Conservation (phyloP, 1,140 invertebrate species). For the Agrypnia vestita region DNA sequence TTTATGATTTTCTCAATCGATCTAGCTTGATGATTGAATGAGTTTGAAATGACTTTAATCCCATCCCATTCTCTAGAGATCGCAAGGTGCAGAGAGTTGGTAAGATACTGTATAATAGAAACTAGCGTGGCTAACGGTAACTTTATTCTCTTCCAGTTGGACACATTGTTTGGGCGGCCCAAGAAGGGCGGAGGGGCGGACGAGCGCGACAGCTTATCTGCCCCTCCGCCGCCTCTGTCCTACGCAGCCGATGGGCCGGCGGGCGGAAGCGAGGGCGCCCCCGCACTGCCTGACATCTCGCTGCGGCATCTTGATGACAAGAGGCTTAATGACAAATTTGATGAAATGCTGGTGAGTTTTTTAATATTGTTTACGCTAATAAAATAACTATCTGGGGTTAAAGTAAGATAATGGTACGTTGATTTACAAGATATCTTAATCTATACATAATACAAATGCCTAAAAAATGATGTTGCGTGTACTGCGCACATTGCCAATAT, state of each 20-base stretch:
- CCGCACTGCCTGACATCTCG: conserved; percentile 79
- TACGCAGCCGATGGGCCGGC: conserved; percentile 65
- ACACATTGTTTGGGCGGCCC: conserved; percentile 80
- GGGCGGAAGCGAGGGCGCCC: conserved; percentile 67
- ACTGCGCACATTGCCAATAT: too few species aligned
- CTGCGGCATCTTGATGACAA: conserved; percentile 77
- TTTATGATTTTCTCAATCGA: too few species aligned
- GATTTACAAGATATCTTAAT: too few species aligned
- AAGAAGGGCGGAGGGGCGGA: conserved; percentile 70
- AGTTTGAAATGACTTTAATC: too few species aligned
- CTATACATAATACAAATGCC: too few species aligned
- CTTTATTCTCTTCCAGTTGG: conserved; percentile 72
- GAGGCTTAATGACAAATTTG: conserved; percentile 83
- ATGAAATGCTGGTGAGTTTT: conserved; percentile 82
- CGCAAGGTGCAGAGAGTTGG: too few species aligned
- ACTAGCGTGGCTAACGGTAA: background rate
- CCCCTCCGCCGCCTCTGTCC: conserved; percentile 64
- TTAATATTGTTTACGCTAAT: background rate
- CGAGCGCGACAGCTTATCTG: conserved; percentile 21
- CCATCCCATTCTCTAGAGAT: too few species aligned
- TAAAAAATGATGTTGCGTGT: too few species aligned
- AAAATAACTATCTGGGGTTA: too few species aligned
- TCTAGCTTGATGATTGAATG: too few species aligned
- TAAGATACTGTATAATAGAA: too few species aligned
- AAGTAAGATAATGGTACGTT: too few species aligned